A percentile compares a stretch with the other conserved stretches of the same genome.
phyloP scores from a whole-genome alignment of 1,140 invertebrate species.

The Stenopsyche tienmushanensis region DNA sequence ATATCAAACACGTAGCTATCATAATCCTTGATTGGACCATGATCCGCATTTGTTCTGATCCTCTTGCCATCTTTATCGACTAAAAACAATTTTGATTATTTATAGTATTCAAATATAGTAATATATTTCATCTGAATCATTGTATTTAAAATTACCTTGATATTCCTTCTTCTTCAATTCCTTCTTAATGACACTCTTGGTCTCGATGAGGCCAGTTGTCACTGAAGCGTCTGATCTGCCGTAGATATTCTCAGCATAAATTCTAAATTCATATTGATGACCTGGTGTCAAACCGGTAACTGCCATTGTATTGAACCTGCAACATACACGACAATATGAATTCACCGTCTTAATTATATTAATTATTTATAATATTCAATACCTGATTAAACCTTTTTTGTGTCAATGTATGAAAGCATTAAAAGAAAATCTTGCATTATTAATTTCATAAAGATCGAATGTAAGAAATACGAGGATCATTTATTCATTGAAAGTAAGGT shows the following conservation, averaged over 20 bases:
- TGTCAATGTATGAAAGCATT: neutral
- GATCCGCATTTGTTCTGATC: constrained; percentile 86
- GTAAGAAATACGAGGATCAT: no score
- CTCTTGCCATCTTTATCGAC: constrained; percentile 91
- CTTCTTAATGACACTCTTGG: constrained; percentile 80
- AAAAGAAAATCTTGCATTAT: no score
- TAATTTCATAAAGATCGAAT: no score
- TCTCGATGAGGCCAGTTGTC: constrained; percentile 75
- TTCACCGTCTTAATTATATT: neutral
- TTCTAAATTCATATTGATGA: constrained; percentile 95
- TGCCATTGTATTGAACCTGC: constrained; percentile 85
- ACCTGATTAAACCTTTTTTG: no score
- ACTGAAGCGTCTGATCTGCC: constrained; percentile 92
- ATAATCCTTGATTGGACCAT: constrained; percentile 86
- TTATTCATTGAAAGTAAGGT: no score
- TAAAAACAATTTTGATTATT: constrained; percentile 42
- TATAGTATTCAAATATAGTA: neutral
- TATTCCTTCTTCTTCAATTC: constrained; percentile 72
- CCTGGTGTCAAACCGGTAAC: constrained; percentile 83
- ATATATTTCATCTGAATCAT: neutral
- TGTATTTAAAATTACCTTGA: constrained; percentile 56
- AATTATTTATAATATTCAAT: neutral
- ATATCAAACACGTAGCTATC: constrained; percentile 98
- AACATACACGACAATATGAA: neutral
- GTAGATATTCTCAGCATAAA: constrained; percentile 96